Conservation (phyloP, 2,797 vertebrate species). For the Cryptoblepharus egeriae region DNA sequence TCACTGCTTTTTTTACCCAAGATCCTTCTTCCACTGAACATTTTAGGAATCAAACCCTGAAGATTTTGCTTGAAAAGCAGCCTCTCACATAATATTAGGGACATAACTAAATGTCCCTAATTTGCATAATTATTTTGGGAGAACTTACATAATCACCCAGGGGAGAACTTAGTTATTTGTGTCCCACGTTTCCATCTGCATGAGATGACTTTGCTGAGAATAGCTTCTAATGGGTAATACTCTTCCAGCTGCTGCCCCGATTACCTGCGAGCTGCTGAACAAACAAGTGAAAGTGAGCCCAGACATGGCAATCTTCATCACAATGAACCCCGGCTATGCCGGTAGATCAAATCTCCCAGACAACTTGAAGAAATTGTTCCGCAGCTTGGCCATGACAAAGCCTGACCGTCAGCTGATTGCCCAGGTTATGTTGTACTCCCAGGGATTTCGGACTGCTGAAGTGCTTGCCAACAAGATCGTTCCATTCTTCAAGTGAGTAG, state of each 20-base stretch:
- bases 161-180: too few species aligned
- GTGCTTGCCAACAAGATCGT: slow-evolving; percentile 98
- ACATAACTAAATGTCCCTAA: background rate
- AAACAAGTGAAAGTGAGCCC: slow-evolving; percentile 99
- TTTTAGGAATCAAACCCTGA: background rate
- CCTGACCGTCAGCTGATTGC: slow-evolving; percentile 97
- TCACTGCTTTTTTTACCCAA: too few species aligned
- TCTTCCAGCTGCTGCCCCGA: slow-evolving; percentile 77
- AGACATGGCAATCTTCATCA: slow-evolving; percentile 99
- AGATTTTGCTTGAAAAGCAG: background rate
- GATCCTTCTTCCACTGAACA: background rate
- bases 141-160: too few species aligned
- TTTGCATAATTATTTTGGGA: too few species aligned
- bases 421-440: slow-evolving; percentile 98
- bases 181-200: too few species aligned
- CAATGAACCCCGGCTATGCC: slow-evolving; percentile 99
- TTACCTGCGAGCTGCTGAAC: slow-evolving; percentile 96
- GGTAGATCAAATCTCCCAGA: slow-evolving; percentile 98
- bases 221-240: background rate
- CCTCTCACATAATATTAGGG: background rate
- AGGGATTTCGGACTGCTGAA: slow-evolving; percentile 97
- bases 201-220: background rate
- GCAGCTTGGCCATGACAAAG: slow-evolving; percentile 98
- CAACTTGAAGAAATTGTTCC: slow-evolving; percentile 98
- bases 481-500: slow-evolving; percentile 96